Base-by-base conservation (phyloP, 2,888 invertebrate genomes). In the Eulithis prunata region DNA sequence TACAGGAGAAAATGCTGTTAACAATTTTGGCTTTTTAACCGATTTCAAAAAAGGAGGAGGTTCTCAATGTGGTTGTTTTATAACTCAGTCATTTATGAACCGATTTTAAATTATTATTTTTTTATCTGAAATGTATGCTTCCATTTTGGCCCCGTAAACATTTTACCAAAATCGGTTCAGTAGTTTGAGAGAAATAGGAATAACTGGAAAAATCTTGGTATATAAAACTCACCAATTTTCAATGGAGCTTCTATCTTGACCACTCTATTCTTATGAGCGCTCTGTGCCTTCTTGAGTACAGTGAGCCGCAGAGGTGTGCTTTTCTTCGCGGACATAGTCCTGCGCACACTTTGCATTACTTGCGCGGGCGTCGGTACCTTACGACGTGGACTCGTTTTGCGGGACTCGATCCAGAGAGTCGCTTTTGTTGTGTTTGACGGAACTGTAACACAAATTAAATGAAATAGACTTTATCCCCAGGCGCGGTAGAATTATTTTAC, bases 351-450 rank as follows among this genome's bases (percentile, higher is more conserved):
- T 7, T 11, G 57, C 54, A 7, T 8, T 32, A 49, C 43, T 11
- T 68, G 64, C 36, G 64, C 36, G 5, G 45, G 55, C 41, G 52
- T 4, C 47, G 11, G 62, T 10, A 14, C 57, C 45, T 12, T 1
- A 13, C 64, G 52, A 1, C 62, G 46, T 14, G 66, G 62, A n/a
- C 54, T 53, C 11, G 69, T 63, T 77, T 86, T 86, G 12, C 89
- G 77, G 0, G 88, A 88, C 76, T 89, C 88, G 53, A 90, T 89
- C 91, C 91, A 90, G 38, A 85, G 77, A 36, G 84, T 78, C 2
- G 91, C 90, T 68, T 89, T 85, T 0, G 87, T 88, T 0, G 86
- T 80, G 67, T 66, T 66, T 51, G 75, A 69, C 7, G 69, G 59
- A 28, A 64, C 64, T 64, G 57, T 12, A 32, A 21, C 7, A 38